phyloP scores from a whole-genome alignment of 1,140 invertebrate species.

The Zaprionus nigranus region DNA sequence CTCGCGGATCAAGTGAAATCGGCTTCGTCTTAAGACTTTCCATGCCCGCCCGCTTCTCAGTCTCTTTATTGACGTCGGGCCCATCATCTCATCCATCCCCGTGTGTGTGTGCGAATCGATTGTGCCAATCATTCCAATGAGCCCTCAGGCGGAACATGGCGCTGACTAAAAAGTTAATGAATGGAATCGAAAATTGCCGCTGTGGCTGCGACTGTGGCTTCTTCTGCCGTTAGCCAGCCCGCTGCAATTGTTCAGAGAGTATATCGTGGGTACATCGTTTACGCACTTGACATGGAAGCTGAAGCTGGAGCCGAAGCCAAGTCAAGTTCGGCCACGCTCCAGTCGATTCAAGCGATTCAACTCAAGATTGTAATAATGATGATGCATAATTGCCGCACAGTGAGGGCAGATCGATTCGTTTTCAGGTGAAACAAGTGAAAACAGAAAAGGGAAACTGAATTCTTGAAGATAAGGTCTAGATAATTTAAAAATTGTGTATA shows the following conservation, averaged over 20 bases:
- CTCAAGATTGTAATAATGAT: constrained; percentile 47
- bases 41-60: not conserved
- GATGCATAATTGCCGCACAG: constrained; percentile 39
- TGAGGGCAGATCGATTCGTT: constrained; percentile 31
- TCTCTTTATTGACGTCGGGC: not conserved
- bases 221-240: constrained; percentile 24
- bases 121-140: constrained; percentile 72
- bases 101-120: constrained; percentile 52
- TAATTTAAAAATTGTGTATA: too few species aligned
- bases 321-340: constrained; percentile 1
- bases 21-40: not conserved
- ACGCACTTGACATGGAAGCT: constrained; percentile 47
- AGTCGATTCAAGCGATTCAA: constrained; percentile 18
- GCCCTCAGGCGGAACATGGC: constrained; percentile 48
- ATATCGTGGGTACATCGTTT: constrained; percentile 38
- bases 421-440: not conserved
- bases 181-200: constrained; percentile 46
- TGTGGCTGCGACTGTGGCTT: not conserved
- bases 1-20: not conserved
- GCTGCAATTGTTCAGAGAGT: constrained; percentile 45
- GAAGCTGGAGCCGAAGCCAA: constrained; percentile 7
- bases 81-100: not conserved
- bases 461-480: not conserved
- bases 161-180: constrained; percentile 67
- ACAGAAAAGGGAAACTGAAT: not conserved